phyloP scores from a whole-genome alignment of 2,888 invertebrate species.

The Rhagonycha lutea region DNA sequence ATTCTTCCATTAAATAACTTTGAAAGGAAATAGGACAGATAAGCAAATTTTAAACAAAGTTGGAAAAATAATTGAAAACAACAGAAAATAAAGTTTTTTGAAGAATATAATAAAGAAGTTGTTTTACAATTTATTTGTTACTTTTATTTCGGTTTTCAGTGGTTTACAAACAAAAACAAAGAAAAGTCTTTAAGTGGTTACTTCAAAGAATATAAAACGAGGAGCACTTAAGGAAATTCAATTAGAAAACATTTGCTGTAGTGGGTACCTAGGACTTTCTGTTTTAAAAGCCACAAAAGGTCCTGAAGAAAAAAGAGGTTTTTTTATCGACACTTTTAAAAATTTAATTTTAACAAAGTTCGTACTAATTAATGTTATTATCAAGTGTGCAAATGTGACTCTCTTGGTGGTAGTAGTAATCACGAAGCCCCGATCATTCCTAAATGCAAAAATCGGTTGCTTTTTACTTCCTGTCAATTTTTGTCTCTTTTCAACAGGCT shows the following conservation, averaged over 20 bases:
- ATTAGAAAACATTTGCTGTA: slow-evolving; percentile 33
- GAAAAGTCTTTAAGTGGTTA: slow-evolving; percentile 43
- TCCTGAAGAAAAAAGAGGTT: slow-evolving; percentile 10
- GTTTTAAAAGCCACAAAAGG: slow-evolving; percentile 31
- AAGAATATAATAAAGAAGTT: slow-evolving; percentile 12
- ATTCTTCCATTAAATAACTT: background rate
- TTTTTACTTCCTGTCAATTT: background rate
- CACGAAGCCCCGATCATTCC: background rate
- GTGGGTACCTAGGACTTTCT: slow-evolving; percentile 10
- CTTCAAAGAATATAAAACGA: slow-evolving; percentile 45
- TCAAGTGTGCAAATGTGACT: background rate
- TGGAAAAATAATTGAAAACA: background rate
- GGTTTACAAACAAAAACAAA: slow-evolving; percentile 41
- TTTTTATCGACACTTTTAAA: background rate
- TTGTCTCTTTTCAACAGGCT: background rate
- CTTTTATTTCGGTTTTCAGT: slow-evolving; percentile 26
- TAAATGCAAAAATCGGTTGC: background rate
- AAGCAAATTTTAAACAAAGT: background rate
- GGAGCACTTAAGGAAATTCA: slow-evolving; percentile 43
- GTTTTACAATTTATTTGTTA: slow-evolving; percentile 12
- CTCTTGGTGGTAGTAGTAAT: background rate
- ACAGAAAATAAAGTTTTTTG: slow-evolving; percentile 10
- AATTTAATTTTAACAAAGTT: background rate
- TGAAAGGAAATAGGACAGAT: background rate
- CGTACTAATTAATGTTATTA: background rate